Evolutionary conservation across 1,140 invertebrate genomes (phyloP).

Genomic region (Macrotrachela quadricornifera): DNA sequence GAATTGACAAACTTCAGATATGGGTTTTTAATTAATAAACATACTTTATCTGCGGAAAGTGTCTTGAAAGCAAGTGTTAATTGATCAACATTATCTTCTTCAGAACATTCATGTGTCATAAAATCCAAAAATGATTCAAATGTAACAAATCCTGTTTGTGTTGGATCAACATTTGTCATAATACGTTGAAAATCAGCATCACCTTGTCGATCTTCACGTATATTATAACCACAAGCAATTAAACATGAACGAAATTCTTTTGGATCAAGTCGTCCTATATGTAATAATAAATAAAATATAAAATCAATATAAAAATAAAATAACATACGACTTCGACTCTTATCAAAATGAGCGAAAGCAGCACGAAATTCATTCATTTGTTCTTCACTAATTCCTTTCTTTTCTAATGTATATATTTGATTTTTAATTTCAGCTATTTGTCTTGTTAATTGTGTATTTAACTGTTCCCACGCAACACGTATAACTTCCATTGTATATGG

Average conservation of each 20-base stretch:
- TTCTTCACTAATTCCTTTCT: slow-evolving; percentile 80
- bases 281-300: too few relatives aligned
- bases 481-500: slow-evolving; percentile 99
- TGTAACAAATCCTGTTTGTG: slow-evolving; percentile 78
- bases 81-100: slow-evolving; percentile 56
- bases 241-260: slow-evolving; percentile 97
- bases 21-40: too few relatives aligned
- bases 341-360: slow-evolving; percentile 98
- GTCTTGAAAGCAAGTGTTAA: slow-evolving; percentile 98
- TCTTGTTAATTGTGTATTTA: slow-evolving; percentile 86
- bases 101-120: slow-evolving; percentile 93
- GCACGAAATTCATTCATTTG: slow-evolving; percentile 92
- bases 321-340: slow-evolving; percentile 58
- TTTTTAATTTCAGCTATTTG: slow-evolving; percentile 99
- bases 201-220: slow-evolving; percentile 85
- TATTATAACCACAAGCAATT: slow-evolving; percentile 86
- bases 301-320: too few relatives aligned
- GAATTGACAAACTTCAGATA: too few relatives aligned
- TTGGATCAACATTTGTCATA: slow-evolving; percentile 85
- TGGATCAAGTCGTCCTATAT: slow-evolving; percentile 47
- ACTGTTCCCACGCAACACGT: slow-evolving; percentile 92
- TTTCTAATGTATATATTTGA: slow-evolving; percentile 65
- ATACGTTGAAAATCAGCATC: slow-evolving; percentile 96
- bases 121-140: slow-evolving; percentile 99
- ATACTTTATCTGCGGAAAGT: slow-evolving; percentile 93